Base-by-base conservation (phyloP, 2,113 vertebrate species). In the Alectura lathami region DNA sequence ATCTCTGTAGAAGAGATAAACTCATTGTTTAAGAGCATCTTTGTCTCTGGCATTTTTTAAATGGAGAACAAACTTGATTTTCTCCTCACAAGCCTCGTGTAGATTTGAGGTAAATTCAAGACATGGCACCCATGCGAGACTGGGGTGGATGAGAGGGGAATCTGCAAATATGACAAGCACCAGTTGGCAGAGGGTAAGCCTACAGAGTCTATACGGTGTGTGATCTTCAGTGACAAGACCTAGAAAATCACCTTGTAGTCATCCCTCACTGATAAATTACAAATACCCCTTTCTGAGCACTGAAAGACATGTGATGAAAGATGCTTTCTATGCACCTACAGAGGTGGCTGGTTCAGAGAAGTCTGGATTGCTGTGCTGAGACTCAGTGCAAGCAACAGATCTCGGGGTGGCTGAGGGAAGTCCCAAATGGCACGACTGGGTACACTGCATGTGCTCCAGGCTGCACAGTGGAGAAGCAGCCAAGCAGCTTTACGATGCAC, bases 391-490 rank as follows among this genome's bases (percentile, higher is more conserved):
- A 63, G 36, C 9, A 69, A 22, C 59, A 70, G 11, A 64, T 43
- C 60, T 9, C 26, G 36, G 22, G 53, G 69, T 3, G 3, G 17
- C 3, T n/a, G n/a, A 38, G 47, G 54, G 38, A 66, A 40, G 29
- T 88, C 68, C 83, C 47, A 30, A 32, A 63, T 3, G 53, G 59
- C 54, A 74, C 3, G 2, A 40, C 30, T 2, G 9, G 63, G 26
- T 26, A 36, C 0, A 0, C 27, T 23, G 20, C 26, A 26, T 34
- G 34, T 0, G 0, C 72, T 56, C n/a, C 16, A 50, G 45, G n/a
- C 48, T 5, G 18, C 1, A 1, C 64, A 13, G 3, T 0, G 27
- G 59, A 77, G 79, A 42, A 74, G 60, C 72, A 83, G 78, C 78
- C 70, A 40, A 87, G 74, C 56, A 93, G 12, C 86, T 78, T 42